Conservation (phyloP, 2,797 vertebrate species). For the Xenentodon cancila region DNA sequence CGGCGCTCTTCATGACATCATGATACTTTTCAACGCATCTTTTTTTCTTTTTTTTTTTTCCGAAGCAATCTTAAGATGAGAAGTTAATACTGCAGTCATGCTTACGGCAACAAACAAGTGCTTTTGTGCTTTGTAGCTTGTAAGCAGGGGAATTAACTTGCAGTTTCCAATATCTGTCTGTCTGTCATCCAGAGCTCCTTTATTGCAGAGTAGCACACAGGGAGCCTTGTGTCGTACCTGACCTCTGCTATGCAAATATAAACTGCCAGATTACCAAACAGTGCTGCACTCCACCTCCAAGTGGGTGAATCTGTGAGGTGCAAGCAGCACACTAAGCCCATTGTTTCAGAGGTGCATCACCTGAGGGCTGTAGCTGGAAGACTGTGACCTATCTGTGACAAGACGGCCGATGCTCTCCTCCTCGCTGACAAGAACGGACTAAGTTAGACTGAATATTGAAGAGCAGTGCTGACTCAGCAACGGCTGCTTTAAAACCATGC, state of each 20-base stretch:
- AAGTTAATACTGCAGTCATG: constrained; percentile 4
- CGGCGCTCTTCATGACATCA: constrained; percentile 10
- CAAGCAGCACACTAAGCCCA: constrained; percentile 49
- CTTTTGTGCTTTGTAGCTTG: constrained; percentile 6
- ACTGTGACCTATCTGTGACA: constrained; percentile 18
- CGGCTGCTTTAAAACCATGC: constrained; percentile 17
- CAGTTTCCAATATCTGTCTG: constrained; percentile 35
- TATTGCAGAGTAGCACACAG: constrained; percentile 58
- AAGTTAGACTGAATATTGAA: too few relatives aligned
- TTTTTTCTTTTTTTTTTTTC: constrained; percentile 8
- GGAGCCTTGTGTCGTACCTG: constrained; percentile 58
- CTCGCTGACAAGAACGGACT: not conserved
- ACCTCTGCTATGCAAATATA: constrained; percentile 76
- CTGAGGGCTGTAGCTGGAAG: constrained; percentile 19
- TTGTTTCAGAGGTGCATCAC: constrained; percentile 64
- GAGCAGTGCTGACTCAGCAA: too few relatives aligned
- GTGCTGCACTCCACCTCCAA: constrained; percentile 36
- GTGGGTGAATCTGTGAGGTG: constrained; percentile 36
- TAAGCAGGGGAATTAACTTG: constrained; percentile 15
- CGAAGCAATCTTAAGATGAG: not conserved
- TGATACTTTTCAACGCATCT: not conserved
- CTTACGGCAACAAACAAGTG: constrained; percentile 1
- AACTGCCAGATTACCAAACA: constrained; percentile 31
- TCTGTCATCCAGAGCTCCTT: constrained; percentile 36
- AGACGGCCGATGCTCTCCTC: not conserved